phyloP scores from a whole-genome alignment of 1,140 invertebrate genomes.

The Nautilus pompilius region DNA sequence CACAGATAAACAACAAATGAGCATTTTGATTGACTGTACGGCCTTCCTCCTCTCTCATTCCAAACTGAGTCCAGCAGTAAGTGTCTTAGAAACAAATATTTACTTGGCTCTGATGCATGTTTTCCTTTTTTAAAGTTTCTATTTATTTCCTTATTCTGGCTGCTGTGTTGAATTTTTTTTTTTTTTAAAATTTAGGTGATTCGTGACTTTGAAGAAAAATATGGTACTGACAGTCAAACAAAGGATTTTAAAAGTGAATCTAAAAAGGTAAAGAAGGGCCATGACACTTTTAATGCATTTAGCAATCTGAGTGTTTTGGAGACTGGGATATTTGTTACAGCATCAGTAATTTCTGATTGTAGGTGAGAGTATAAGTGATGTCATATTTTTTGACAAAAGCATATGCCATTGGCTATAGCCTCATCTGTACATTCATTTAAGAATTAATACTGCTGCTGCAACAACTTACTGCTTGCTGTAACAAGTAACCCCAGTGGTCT shows the following conservation, averaged over 20 bases:
- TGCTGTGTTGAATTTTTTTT: not conserved
- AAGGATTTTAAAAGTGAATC: constrained; percentile 40
- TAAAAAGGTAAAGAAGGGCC: constrained; percentile 30
- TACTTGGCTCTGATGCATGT: not conserved
- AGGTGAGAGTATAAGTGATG: too few relatives aligned
- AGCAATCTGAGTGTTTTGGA: too few relatives aligned
- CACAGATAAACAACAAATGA: too few relatives aligned
- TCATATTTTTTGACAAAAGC: too few relatives aligned
- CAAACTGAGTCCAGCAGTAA: constrained; percentile 29
- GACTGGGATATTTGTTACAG: too few relatives aligned
- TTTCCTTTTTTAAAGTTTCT: not conserved
- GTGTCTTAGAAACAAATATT: not conserved
- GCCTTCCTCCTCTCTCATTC: constrained; percentile 34
- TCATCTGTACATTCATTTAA: too few relatives aligned
- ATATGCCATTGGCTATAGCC: too few relatives aligned
- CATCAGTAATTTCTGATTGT: too few relatives aligned
- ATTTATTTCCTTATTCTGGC: not conserved
- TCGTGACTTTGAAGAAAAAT: constrained; percentile 41
- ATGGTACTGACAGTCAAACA: constrained; percentile 18
- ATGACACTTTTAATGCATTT: too few relatives aligned
- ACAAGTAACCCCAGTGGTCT: too few relatives aligned
- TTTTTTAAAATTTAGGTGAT: constrained; percentile 30
- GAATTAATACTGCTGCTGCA: too few relatives aligned
- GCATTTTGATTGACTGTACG: constrained; percentile 37
- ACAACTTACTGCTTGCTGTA: too few relatives aligned